phyloP scores from a whole-genome alignment of 2,113 vertebrate species.

The Eubucco bourcierii region DNA sequence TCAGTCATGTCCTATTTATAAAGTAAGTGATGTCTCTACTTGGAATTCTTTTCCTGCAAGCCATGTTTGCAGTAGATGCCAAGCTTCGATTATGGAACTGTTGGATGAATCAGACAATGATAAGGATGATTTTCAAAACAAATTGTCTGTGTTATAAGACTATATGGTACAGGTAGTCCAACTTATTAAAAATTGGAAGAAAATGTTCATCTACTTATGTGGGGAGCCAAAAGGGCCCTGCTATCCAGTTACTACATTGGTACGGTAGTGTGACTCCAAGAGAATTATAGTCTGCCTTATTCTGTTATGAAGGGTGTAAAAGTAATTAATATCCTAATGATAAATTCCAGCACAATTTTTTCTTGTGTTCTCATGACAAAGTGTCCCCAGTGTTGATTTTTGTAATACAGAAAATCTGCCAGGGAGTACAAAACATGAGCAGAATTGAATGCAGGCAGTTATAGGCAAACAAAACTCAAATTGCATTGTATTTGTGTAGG shows the following conservation, averaged over 20 bases:
- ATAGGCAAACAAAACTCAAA: background rate
- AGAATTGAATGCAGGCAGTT: background rate
- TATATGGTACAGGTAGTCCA: background rate
- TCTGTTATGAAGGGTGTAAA: background rate
- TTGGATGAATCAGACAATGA: background rate
- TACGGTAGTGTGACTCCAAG: background rate
- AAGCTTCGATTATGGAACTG: background rate
- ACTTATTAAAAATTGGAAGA: background rate
- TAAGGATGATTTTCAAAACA: background rate
- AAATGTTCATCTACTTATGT: background rate
- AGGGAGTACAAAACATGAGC: background rate
- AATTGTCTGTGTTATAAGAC: background rate
- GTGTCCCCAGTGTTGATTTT: rapidly evolving
- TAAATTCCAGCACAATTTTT: background rate
- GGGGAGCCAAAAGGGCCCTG: rapidly evolving
- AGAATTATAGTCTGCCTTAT: background rate
- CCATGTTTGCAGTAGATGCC: background rate
- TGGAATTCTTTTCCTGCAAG: background rate
- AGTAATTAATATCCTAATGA: background rate
- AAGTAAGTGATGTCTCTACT: background rate
- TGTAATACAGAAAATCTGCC: background rate
- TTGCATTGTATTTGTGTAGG: background rate
- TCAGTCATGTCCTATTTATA: background rate
- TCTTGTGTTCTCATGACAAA: background rate
- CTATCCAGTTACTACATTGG: background rate